A percentile compares a stretch with the other conserved stretches of the same genome.
phyloP scores from a whole-genome alignment of 2,888 invertebrate species.

The Aspidiotus rigidus region DNA sequence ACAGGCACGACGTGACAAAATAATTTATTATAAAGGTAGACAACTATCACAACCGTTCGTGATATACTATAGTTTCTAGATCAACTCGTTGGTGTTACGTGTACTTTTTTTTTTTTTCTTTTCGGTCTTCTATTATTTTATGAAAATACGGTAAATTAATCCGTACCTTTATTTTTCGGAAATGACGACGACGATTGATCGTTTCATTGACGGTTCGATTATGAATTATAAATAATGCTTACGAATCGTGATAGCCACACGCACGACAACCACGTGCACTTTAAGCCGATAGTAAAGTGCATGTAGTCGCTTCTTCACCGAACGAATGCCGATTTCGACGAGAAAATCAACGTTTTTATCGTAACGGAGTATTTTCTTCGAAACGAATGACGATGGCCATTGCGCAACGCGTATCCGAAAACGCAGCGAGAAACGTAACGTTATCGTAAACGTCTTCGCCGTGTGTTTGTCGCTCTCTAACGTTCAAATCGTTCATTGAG shows the following conservation, averaged over 20 bases:
- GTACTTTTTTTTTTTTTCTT: too few species aligned
- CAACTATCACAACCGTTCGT: not conserved
- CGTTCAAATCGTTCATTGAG: too few species aligned
- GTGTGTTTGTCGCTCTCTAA: too few species aligned
- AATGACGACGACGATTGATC: not conserved
- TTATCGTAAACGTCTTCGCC: too few species aligned
- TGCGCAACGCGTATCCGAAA: too few species aligned
- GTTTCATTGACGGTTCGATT: not conserved
- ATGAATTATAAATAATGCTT: conserved; percentile 10
- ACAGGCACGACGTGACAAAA: not conserved
- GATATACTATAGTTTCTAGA: too few species aligned
- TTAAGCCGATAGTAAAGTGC: conserved; percentile 10
- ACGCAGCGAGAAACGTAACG: too few species aligned
- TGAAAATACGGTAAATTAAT: not conserved
- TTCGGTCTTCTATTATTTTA: too few species aligned
- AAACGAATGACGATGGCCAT: too few species aligned
- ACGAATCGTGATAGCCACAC: conserved; percentile 10
- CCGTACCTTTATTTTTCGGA: not conserved
- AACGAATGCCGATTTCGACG: conserved; percentile 15
- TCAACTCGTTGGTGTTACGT: too few species aligned
- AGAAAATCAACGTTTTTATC: conserved; percentile 1
- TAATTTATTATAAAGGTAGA: not conserved
- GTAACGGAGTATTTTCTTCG: not conserved
- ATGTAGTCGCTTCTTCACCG: conserved; percentile 18
- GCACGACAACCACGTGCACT: conserved; percentile 26